These are phyloP conservation scores for Brachionus koreanus DNA, from an alignment of 1,140 invertebrate genomes.

Conservation along the genomic window DNA sequence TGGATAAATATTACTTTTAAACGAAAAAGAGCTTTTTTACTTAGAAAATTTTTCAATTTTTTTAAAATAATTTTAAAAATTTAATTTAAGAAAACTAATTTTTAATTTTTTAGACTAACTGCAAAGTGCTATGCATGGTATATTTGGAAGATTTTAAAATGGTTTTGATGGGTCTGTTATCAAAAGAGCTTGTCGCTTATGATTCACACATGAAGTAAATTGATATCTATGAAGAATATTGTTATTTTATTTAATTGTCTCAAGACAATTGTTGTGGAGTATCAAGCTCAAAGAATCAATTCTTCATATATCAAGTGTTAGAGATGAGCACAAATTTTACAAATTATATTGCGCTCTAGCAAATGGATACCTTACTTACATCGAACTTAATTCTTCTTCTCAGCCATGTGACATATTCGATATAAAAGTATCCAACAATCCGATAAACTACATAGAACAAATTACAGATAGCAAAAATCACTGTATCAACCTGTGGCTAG, in stretches of 20 bases:
- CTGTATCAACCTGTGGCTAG: neutral
- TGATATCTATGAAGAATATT: neutral
- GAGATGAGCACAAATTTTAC: neutral
- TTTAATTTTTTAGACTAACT: conserved; percentile 18
- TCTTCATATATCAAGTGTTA: neutral
- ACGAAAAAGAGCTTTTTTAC: too few species aligned
- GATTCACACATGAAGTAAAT: neutral
- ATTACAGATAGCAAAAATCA: neutral
- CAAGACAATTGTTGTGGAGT: neutral
- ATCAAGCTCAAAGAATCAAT: conserved; percentile 11
- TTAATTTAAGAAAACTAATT: too few species aligned
- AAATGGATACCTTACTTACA: conserved; percentile 61
- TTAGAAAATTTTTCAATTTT: too few species aligned
- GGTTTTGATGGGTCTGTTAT: neutral
- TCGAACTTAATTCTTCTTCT: conserved; percentile 48
- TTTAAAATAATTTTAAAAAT: too few species aligned
- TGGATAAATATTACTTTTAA: too few species aligned
- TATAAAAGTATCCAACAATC: conserved; percentile 60
- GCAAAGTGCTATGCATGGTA: neutral
- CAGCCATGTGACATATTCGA: conserved; percentile 57
- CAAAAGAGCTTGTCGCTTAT: conserved; percentile 14
- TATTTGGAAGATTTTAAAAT: neutral
- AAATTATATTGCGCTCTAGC: conserved; percentile 60
- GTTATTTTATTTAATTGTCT: neutral
- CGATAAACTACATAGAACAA: conserved; percentile 58